Evolutionary conservation across 2,797 vertebrate species (phyloP).

Genomic region (Tangara arthus): DNA sequence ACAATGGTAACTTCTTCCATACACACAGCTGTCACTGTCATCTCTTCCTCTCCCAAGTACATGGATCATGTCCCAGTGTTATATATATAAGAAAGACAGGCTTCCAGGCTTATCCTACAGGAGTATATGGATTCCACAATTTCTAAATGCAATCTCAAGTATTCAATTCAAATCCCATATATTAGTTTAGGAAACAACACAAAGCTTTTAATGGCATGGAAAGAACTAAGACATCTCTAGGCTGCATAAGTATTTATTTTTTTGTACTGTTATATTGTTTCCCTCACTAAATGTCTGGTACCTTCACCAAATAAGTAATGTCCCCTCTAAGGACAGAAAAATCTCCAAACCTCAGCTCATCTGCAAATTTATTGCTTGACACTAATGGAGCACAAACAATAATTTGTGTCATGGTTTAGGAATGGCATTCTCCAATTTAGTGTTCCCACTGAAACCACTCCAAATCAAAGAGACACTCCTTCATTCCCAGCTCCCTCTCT

Average conservation of each 20-base stretch:
- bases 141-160: neutral
- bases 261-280: neutral
- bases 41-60: neutral
- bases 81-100: neutral
- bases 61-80: rapidly evolving
- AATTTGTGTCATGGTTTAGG: neutral
- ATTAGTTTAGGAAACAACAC: neutral
- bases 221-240: neutral
- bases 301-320: neutral
- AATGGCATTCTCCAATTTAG: neutral
- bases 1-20: neutral
- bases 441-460: neutral
- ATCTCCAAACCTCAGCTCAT: neutral
- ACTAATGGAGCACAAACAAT: conserved; percentile 9
- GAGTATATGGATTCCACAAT: neutral
- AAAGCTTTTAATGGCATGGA: neutral
- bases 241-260: neutral
- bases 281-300: neutral
- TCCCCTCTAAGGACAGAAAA: neutral
- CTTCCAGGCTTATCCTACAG: neutral
- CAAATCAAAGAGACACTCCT: neutral
- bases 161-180: neutral
- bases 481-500: neutral
- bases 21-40: neutral
- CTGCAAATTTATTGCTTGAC: conserved; percentile 28